Conservation (phyloP, 2,888 invertebrate species). For the Limnephilus rhombicus region DNA sequence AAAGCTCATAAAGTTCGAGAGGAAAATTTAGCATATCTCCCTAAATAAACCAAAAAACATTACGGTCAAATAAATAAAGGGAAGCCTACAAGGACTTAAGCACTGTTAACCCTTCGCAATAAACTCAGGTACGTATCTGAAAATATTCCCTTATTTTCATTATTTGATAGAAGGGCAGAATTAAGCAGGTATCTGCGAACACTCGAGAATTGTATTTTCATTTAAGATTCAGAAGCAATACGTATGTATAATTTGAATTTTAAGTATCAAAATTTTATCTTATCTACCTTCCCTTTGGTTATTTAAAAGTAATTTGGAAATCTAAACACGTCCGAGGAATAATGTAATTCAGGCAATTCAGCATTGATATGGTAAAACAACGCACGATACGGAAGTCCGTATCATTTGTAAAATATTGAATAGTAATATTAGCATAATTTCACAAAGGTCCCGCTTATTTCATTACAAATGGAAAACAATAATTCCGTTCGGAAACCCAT, state of each 20-base stretch:
- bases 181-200: background rate
- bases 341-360: background rate
- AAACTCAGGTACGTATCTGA: background rate
- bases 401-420: conserved; percentile 5
- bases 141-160: background rate
- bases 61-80: background rate
- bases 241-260: conserved; percentile 28
- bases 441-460: conserved; percentile 11
- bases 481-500: conserved; percentile 7
- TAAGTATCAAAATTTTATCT: conserved; percentile 23
- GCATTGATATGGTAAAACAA: conserved; percentile 36
- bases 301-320: conserved; percentile 30
- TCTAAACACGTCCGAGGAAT: conserved; percentile 13
- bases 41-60: background rate
- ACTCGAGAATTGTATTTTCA: conserved; percentile 12
- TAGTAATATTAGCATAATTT: conserved; percentile 30
- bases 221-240: conserved; percentile 14
- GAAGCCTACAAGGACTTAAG: background rate
- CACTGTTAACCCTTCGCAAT: background rate
- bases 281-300: conserved; percentile 5
- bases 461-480: conserved; percentile 30
- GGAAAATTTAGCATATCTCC: background rate
- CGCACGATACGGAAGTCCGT: conserved; percentile 7
- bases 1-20: background rate
- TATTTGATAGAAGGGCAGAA: background rate